Evolutionary conservation across 2,797 vertebrate species (phyloP).

Genomic region (Pipistrellus kuhlii): DNA sequence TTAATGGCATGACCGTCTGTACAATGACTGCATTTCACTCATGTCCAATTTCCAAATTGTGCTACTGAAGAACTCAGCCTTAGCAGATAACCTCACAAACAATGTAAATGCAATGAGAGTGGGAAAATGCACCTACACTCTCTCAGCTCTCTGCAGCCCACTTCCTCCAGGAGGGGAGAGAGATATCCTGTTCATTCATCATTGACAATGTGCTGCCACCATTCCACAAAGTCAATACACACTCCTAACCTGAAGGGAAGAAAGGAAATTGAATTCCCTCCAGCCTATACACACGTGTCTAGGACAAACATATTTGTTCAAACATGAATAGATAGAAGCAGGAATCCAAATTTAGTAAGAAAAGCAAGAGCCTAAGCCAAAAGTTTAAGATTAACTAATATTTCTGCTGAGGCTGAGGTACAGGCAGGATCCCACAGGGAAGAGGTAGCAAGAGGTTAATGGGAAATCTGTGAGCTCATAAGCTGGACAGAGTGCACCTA

Average conservation of each 20-base stretch:
- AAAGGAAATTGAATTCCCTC: conserved; percentile 12
- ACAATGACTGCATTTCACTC: conserved; percentile 1
- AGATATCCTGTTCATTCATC: conserved; percentile 14
- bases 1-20: neutral
- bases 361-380: neutral
- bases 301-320: conserved; percentile 11
- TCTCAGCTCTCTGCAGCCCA: neutral
- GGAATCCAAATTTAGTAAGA: neutral
- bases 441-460: neutral
- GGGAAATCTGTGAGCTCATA: neutral
- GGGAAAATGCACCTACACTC: neutral
- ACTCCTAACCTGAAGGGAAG: neutral
- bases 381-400: conserved; percentile 19
- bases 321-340: neutral
- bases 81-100: conserved; percentile 10
- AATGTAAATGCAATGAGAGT: neutral
- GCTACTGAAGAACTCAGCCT: conserved; percentile 10
- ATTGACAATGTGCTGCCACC: conserved; percentile 5
- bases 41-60: neutral
- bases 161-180: neutral
- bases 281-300: neutral
- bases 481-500: neutral
- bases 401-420: neutral
- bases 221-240: conserved; percentile 49
- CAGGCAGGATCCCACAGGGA: neutral